Percentiles rank a stretch among this genome's conserved stretches.
These are phyloP conservation scores for Porites lobata DNA, from an alignment of 92 coral and sea anemone genomes.

Conservation along the genomic window DNA sequence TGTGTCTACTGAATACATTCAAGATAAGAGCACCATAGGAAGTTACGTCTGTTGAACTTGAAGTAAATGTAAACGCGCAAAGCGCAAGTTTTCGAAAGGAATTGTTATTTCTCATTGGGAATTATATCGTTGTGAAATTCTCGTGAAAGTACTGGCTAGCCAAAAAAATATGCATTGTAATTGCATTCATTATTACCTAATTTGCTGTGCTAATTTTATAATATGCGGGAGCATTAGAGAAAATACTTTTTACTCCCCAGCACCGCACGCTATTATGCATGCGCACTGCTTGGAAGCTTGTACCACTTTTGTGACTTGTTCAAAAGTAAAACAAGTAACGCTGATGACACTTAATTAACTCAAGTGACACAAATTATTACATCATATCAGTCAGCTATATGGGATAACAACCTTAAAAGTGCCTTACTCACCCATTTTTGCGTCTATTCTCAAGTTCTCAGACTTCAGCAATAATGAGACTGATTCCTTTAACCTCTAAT, in stretches of 20 bases:
- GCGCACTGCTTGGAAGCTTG: too few relatives aligned
- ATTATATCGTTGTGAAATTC: not conserved
- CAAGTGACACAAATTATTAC: not conserved
- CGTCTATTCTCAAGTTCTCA: not conserved
- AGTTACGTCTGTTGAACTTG: not conserved
- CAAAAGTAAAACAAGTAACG: not conserved
- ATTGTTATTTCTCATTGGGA: not conserved
- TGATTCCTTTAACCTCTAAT: not conserved
- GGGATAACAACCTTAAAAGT: not conserved
- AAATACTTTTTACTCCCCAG: too few relatives aligned
- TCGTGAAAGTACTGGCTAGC: not conserved
- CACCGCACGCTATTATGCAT: too few relatives aligned
- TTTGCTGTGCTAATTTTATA: too few relatives aligned
- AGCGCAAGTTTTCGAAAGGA: not conserved
- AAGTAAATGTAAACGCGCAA: not conserved
- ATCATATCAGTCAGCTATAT: not conserved
- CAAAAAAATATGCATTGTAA: too few relatives aligned
- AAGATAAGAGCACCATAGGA: not conserved
- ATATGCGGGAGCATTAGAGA: too few relatives aligned
- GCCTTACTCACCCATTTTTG: constrained; percentile 27
- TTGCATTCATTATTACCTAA: too few relatives aligned
- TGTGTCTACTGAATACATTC: not conserved
- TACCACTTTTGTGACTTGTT: not conserved
- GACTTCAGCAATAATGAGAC: not conserved
- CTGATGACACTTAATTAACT: not conserved